Base-by-base conservation (phyloP, 2,797 vertebrate genomes). In the Lophotriccus pileatus region DNA sequence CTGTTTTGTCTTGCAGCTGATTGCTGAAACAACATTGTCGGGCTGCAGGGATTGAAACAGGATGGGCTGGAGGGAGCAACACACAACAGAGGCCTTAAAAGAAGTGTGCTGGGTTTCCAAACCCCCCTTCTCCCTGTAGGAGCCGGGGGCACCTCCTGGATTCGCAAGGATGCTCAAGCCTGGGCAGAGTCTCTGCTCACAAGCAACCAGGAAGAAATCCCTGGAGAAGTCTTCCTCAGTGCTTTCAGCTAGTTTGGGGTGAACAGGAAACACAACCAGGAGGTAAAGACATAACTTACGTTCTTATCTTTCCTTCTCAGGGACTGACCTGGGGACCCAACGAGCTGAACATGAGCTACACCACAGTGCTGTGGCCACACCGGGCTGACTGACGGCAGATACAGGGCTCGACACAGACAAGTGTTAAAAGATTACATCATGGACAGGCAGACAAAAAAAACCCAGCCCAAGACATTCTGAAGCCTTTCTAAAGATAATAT, bases 1-100 rank as follows among this genome's bases (percentile, higher is more conserved):
- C 93, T 96, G 95, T 32, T 95, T 93, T 93, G 93, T 96, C 95
- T 95, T 96, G 97, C 92, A 95, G 93, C 78, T 79, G 95, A 89
- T 88, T 36, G 90, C 91, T 90, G 89, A 90, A 94, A 92, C 55
- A 81, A 60, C 91, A 83, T 73, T 7, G 41, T 37, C 4, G 53
- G 83, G 52, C 91, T 53, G 78, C 39, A 0, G 63, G 22, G 50
- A 87, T 43, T 70, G 88, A 14, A 93, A n/a, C 84, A 15, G 47
- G 52, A 56, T 6, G 73, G 93, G 74, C 66, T 62, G 74, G 69
- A 30, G 84, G 64, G 14, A 94, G 46, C 2, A 3, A 37, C 63
- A 16, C 4, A 0, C 30, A 2, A 80, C 11, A 4, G 15, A 68
- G 87, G 19, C 5, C 17, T 41, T 4, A 39, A 18, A 44, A 58